phyloP scores from a whole-genome alignment of 2,113 vertebrate species.

The Rhinolophus ferrumequinum region DNA sequence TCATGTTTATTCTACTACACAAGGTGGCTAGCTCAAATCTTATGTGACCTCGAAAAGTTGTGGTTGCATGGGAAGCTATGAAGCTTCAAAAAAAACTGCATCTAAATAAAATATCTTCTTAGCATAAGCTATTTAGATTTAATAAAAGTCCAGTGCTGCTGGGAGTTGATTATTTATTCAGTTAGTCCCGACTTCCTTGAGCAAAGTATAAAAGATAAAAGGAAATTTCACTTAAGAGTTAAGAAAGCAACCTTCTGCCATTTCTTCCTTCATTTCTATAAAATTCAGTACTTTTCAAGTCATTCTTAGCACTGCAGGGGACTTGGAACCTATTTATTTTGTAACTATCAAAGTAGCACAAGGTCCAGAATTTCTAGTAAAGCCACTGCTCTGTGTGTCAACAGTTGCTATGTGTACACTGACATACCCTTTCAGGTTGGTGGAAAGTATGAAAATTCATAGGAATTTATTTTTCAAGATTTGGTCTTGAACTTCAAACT shows the following conservation, averaged over 20 bases:
- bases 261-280: neutral
- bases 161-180: neutral
- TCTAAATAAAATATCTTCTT: neutral
- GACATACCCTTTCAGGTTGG: neutral
- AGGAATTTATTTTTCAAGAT: conserved; percentile 28
- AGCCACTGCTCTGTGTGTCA: neutral
- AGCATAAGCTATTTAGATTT: neutral
- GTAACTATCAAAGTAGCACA: neutral
- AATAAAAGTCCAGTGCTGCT: neutral
- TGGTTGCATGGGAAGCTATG: neutral
- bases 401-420: neutral
- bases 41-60: neutral
- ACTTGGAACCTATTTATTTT: neutral
- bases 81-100: neutral
- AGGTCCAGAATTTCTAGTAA: neutral
- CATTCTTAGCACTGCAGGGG: neutral
- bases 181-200: neutral
- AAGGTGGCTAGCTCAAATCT: neutral
- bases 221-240: neutral
- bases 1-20: neutral
- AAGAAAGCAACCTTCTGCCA: neutral
- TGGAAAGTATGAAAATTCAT: neutral
- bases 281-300: neutral
- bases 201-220: neutral
- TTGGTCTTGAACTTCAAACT: neutral